A percentile compares a stretch with the other conserved stretches of the same genome.
Evolutionary conservation across 2,113 vertebrate genomes (phyloP).

Genomic region (Xerus inauris): DNA sequence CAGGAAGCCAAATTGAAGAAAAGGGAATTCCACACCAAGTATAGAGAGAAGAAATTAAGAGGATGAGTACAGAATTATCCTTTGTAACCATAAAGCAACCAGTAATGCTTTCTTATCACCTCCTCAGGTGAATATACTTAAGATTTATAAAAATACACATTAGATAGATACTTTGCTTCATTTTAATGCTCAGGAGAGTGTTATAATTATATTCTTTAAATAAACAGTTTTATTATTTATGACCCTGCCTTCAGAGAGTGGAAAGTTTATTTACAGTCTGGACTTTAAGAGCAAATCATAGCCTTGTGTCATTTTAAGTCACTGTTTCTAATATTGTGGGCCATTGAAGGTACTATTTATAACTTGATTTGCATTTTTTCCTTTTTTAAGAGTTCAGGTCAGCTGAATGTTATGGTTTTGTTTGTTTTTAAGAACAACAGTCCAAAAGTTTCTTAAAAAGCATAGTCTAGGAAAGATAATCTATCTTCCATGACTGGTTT

Average conservation of each 20-base stretch:
- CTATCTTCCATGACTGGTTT: neutral
- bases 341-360: neutral
- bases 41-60: neutral
- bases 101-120: neutral
- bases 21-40: neutral
- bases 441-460: conserved; percentile 8
- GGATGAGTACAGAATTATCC: neutral
- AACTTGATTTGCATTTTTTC: neutral
- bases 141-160: neutral
- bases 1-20: neutral
- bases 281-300: neutral
- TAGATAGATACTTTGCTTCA: neutral
- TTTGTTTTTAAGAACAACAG: conserved; percentile 32
- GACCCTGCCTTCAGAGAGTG: neutral
- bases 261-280: conserved; percentile 22
- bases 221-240: conserved; percentile 15
- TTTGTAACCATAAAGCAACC: neutral
- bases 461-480: neutral
- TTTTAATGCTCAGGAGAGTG: neutral
- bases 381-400: conserved; percentile 12
- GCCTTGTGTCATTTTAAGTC: conserved; percentile 32
- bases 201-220: conserved; percentile 31
- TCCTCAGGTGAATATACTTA: neutral
- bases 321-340: neutral
- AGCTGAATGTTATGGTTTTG: neutral